Evolutionary conservation across 2,888 invertebrate genomes (phyloP), one percentile per base, ranked within the genome.

Genomic region (Drosophila prolongata): DNA sequence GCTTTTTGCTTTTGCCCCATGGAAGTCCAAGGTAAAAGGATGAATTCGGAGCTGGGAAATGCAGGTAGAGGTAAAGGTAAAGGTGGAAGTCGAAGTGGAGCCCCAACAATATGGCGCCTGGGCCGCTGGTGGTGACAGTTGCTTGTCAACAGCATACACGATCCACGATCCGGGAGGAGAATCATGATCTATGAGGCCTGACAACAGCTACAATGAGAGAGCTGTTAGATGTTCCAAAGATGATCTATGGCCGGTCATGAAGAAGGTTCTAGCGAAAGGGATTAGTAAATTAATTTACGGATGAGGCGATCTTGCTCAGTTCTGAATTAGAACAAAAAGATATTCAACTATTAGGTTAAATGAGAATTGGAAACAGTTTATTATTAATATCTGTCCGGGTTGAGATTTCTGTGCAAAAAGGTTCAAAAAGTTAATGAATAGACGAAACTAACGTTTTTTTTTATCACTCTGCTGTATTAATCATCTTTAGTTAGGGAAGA

Each of bases 91-190:
- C 64, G 61, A 69, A 67, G 68, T 67, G 66, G 55, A 74, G 65
- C 78, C 50, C 37, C 53, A 64, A 61, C 74, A 74, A 76, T 73
- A 68, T 78, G 79, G 82, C 79, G 76, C 71, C 79, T 67, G 68
- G 69, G 69, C 58, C 69, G 82, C 76, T 73, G 76, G 87, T 89
- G 89, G 89, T 90, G 88, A 90, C 89, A 90, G 88, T 82, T 75
- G 66, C 77, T 76, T 89, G 89, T 89, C 89, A 89, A 80, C 89
- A 80, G 77, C 72, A 78, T 83, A 72, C 78, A 80, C 84, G 76
- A 69, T 38, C 54, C 40, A 30, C 49, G 30, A 58, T 37, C 60
- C 64, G 16, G 46, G 35, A 50, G 19, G 13, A 35, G 57, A 38
- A 62, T 62, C 70, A 52, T 71, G 70, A 71, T 71, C 70, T 70